phyloP scores from a whole-genome alignment of 2,888 invertebrate genomes.

The Nemoura dubitans region DNA sequence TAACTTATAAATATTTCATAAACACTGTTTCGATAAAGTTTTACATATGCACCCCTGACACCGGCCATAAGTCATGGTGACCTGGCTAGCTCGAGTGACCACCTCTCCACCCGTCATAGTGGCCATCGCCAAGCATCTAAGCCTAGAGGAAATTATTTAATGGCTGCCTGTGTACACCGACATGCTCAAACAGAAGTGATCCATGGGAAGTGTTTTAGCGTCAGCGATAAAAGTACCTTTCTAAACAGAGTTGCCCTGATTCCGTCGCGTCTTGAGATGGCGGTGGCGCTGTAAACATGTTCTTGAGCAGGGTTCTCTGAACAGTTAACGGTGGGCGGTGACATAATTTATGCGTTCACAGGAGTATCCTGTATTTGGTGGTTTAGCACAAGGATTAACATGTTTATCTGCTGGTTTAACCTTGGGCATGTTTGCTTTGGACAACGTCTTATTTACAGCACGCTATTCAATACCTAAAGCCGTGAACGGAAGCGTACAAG shows the following conservation, averaged over 20 bases:
- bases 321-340: not conserved
- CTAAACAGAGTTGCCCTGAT: not conserved
- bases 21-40: conserved; percentile 39
- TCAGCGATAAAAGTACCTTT: not conserved
- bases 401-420: not conserved
- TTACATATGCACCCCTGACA: conserved; percentile 20
- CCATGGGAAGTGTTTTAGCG: not conserved
- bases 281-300: too few species aligned
- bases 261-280: too few species aligned
- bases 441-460: not conserved
- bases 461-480: not conserved
- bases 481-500: not conserved
- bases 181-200: not conserved
- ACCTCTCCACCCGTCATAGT: not conserved
- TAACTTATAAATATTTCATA: conserved; percentile 41
- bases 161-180: not conserved
- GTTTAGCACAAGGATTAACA: not conserved
- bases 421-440: not conserved
- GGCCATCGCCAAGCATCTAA: not conserved
- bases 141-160: not conserved
- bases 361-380: not conserved
- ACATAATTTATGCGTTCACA: not conserved
- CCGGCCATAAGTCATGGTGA: not conserved
- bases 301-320: not conserved
- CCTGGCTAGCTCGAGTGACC: not conserved